Evolutionary conservation across 2,888 invertebrate species (phyloP).

Genomic region (Drosophila mercatorum): DNA sequence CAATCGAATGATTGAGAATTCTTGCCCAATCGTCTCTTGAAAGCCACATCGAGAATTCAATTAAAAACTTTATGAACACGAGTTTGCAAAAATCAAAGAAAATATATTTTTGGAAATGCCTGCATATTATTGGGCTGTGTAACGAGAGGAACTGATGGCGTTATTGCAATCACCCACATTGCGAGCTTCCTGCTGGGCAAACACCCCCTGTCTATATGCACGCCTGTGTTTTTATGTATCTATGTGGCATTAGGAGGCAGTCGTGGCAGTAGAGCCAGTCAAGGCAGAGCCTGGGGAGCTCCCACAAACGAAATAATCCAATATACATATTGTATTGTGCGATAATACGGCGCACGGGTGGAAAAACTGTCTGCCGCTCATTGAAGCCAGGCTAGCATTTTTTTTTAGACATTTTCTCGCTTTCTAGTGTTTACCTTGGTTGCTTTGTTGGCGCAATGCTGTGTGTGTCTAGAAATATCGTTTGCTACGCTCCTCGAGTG

Average conservation of each 20-base stretch:
- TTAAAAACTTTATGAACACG: conserved; percentile 19
- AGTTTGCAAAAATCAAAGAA: conserved; percentile 37
- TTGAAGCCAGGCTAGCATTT: conserved; percentile 14
- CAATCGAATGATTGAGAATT: not conserved
- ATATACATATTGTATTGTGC: conserved; percentile 80
- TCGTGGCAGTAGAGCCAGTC: conserved; percentile 10
- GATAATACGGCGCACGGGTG: conserved; percentile 61
- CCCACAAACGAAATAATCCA: conserved; percentile 76
- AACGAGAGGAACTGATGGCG: conserved; percentile 6
- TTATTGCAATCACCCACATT: conserved; percentile 1
- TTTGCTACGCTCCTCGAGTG: conserved; percentile 41
- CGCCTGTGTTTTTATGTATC: not conserved
- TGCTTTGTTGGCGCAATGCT: conserved; percentile 42
- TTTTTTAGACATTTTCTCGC: conserved; percentile 22
- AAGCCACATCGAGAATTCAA: conserved; percentile 3
- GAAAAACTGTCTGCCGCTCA: conserved; percentile 24
- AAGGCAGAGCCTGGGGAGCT: conserved; percentile 41
- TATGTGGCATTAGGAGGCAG: conserved; percentile 17
- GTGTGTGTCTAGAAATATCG: conserved; percentile 30
- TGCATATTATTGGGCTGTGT: conserved; percentile 36
- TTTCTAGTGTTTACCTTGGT: conserved; percentile 37
- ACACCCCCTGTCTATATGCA: not conserved
- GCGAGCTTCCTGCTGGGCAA: conserved; percentile 2
- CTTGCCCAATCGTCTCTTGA: not conserved
- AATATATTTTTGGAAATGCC: conserved; percentile 48